Conservation (phyloP, 1,140 invertebrate genomes). For the Hestina assimilis region DNA sequence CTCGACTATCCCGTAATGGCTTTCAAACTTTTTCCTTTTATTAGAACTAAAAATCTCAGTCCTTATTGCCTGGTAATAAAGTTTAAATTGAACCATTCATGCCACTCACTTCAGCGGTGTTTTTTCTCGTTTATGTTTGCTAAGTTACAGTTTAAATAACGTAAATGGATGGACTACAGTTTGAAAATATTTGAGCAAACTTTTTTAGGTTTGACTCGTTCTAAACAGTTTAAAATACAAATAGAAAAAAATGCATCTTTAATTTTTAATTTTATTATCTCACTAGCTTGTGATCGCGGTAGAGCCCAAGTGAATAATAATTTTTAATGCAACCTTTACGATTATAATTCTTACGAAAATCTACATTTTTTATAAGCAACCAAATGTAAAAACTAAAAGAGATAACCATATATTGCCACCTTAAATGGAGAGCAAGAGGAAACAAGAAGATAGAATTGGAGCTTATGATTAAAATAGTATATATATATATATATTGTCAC, state of each 20-base stretch:
- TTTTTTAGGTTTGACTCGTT: not conserved
- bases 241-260: not conserved
- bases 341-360: no score
- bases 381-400: no score
- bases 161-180: not conserved
- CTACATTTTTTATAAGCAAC: no score
- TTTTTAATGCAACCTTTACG: no score
- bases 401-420: no score
- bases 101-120: not conserved
- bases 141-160: not conserved
- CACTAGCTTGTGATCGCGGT: no score
- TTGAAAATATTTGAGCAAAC: not conserved
- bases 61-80: not conserved
- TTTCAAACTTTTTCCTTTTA: conserved; percentile 7
- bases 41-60: not conserved
- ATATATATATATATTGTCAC: no score
- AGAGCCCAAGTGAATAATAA: no score
- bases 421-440: no score
- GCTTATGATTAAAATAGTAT: no score
- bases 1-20: conserved; percentile 11
- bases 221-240: not conserved
- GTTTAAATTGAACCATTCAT: not conserved
- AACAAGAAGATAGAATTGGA: no score
- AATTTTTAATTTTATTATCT: no score
- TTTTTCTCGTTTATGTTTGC: not conserved